Conservation (phyloP, 2,888 invertebrate species). For the Chorisops tibialis region DNA sequence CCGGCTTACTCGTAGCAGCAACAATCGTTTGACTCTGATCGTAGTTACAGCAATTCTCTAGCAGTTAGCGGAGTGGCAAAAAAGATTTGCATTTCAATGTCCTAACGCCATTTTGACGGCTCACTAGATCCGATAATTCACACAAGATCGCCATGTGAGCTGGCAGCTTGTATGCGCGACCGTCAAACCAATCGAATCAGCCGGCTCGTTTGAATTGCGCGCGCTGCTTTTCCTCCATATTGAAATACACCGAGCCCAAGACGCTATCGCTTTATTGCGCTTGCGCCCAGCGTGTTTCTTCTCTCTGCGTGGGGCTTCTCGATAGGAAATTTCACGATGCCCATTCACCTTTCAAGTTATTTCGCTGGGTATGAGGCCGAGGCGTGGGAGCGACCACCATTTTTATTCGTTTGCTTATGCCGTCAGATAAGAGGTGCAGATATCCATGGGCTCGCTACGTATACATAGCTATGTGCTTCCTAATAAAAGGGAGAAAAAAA, state of each 20-base stretch:
- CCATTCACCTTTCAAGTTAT: slow-evolving; percentile 6
- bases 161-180: no score
- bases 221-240: slow-evolving; percentile 1
- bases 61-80: no score
- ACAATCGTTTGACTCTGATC: neutral
- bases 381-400: slow-evolving; percentile 18
- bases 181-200: no score
- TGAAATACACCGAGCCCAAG: neutral
- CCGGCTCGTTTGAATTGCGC: no score
- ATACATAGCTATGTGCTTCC: no score
- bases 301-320: neutral
- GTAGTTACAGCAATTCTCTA: neutral
- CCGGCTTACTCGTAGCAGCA: no score
- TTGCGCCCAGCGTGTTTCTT: neutral
- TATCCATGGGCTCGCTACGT: neutral
- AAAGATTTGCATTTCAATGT: neutral
- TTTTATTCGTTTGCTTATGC: slow-evolving; percentile 3
- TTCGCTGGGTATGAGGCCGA: slow-evolving; percentile 3
- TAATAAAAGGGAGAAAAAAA: slow-evolving; percentile 8
- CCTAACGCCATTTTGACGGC: neutral
- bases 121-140: no score
- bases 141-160: no score
- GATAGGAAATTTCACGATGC: neutral
- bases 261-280: slow-evolving; percentile 9
- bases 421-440: neutral